Conservation (phyloP, 35 echinoderm and acorn worm species). For the Strongylocentrotus purpuratus region DNA sequence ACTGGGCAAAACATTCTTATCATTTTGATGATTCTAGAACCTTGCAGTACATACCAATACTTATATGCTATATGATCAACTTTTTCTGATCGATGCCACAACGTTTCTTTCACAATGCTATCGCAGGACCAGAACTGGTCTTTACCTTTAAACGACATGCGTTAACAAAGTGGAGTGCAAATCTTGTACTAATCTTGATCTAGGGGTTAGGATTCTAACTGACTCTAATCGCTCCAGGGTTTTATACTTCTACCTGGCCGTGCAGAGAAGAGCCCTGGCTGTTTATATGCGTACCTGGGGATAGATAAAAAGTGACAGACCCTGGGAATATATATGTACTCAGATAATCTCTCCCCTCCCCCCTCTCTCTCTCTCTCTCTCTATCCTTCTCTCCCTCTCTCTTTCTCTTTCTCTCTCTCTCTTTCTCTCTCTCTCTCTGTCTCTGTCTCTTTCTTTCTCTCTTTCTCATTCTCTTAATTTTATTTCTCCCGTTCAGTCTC, state of each 20-base stretch:
- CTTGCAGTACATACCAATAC: too few relatives aligned
- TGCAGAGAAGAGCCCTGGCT: not conserved
- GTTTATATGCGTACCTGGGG: not conserved
- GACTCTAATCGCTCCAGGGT: not conserved
- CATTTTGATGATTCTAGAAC: too few relatives aligned
- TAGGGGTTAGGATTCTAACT: not conserved
- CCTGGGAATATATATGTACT: not conserved
- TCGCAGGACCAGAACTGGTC: too few relatives aligned
- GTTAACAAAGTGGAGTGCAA: not conserved
- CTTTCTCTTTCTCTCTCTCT: not conserved
- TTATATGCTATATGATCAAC: too few relatives aligned
- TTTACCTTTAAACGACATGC: not conserved
- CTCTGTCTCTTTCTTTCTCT: not conserved
- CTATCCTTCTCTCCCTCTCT: too few relatives aligned
- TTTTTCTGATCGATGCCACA: too few relatives aligned
- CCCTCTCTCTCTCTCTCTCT: too few relatives aligned
- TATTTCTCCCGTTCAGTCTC: too few relatives aligned
- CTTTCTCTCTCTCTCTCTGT: not conserved
- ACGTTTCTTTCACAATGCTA: too few relatives aligned
- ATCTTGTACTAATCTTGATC: not conserved
- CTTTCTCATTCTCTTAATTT: too few relatives aligned
- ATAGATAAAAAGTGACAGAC: not conserved
- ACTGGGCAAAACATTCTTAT: too few relatives aligned
- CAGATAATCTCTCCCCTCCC: too few relatives aligned
- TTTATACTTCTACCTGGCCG: not conserved